Conservation (phyloP, 2,888 invertebrate species). For the Cerastis leucographa region DNA sequence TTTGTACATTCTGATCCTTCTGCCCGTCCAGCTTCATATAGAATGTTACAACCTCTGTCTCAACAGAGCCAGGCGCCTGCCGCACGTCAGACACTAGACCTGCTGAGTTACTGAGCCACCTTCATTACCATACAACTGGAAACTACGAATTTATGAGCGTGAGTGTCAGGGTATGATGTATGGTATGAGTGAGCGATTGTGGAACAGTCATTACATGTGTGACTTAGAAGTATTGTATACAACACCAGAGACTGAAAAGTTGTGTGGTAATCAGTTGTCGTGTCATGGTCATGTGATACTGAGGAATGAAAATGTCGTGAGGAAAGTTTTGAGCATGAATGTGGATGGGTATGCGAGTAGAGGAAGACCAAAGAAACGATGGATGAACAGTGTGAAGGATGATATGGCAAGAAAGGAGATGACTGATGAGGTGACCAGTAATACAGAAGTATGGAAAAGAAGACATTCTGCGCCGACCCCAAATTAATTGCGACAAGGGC, state of each 20-base stretch:
- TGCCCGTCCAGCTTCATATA: neutral
- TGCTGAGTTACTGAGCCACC: slow-evolving; percentile 22
- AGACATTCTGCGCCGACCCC: neutral
- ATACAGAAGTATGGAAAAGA: neutral
- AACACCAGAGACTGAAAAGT: no score
- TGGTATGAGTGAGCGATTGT: neutral
- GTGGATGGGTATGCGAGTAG: neutral
- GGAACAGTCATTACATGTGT: neutral
- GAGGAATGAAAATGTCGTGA: neutral
- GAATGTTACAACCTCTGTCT: no score
- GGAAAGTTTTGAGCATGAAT: neutral
- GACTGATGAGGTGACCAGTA: neutral
- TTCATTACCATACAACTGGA: slow-evolving; percentile 45
- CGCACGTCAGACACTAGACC: neutral
- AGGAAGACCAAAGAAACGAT: neutral
- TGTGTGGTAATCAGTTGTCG: no score
- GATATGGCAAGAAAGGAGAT: neutral
- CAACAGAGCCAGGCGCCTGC: slow-evolving; percentile 36
- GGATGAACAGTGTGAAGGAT: neutral
- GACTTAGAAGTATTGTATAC: no score
- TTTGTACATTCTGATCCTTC: slow-evolving; percentile 5
- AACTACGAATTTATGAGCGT: slow-evolving; percentile 21
- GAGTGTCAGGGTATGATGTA: slow-evolving; percentile 1
- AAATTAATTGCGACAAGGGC: neutral
- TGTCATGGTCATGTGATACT: no score